phyloP scores from a whole-genome alignment of 1,140 invertebrate genomes.

The Oncopodura yosiiana region DNA sequence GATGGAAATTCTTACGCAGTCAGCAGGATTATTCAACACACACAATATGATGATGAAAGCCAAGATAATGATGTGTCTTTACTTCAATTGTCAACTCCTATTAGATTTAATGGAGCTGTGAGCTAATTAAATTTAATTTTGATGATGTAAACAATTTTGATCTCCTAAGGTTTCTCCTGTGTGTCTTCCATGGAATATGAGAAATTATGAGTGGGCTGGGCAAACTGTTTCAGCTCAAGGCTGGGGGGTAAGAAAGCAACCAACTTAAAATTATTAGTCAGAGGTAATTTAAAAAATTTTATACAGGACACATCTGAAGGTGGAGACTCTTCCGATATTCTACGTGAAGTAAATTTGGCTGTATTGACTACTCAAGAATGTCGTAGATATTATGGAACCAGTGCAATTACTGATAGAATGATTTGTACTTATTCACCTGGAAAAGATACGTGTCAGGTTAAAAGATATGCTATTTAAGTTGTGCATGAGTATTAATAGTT shows the following conservation, averaged over 20 bases:
- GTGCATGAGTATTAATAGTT: background rate
- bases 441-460: slow-evolving; percentile 21
- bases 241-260: slow-evolving; percentile 7
- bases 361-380: slow-evolving; percentile 49
- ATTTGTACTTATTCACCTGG: slow-evolving; percentile 53
- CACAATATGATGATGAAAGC: background rate
- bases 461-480: too few relatives aligned
- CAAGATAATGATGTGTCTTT: background rate
- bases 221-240: background rate
- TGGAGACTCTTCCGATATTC: slow-evolving; percentile 46
- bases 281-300: slow-evolving; percentile 50
- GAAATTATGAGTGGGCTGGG: slow-evolving; percentile 1
- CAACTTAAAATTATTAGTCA: slow-evolving; percentile 46
- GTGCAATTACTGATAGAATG: slow-evolving; percentile 44
- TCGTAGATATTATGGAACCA: slow-evolving; percentile 32
- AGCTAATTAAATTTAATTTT: slow-evolving; percentile 58
- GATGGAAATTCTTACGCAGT: too few relatives aligned
- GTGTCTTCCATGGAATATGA: slow-evolving; percentile 21
- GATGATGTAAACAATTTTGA: slow-evolving; percentile 50
- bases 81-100: slow-evolving; percentile 41
- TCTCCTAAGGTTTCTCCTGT: slow-evolving; percentile 18
- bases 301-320: too few relatives aligned
- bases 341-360: slow-evolving; percentile 51
- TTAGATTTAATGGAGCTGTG: slow-evolving; percentile 47
- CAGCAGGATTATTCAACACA: background rate